phyloP scores from a whole-genome alignment of 2,888 invertebrate species.

The Aporophyla nigra region DNA sequence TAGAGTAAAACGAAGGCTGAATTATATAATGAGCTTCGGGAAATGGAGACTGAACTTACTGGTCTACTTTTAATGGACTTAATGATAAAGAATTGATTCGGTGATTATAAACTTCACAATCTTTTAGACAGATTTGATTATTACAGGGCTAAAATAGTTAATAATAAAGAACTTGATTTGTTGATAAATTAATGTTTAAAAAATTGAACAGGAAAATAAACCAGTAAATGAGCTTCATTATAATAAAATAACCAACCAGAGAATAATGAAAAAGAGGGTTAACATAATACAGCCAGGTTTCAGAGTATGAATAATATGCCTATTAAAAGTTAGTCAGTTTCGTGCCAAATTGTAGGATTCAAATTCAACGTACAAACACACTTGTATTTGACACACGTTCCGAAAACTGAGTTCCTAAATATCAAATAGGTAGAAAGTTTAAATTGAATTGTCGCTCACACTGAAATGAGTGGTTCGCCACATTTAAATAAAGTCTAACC shows the following conservation, averaged over 20 bases:
- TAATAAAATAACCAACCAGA: not conserved
- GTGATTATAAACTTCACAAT: not conserved
- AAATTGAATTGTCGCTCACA: slow-evolving; percentile 55
- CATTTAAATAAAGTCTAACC: slow-evolving; percentile 14
- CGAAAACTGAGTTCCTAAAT: slow-evolving; percentile 43
- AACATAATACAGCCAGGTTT: slow-evolving; percentile 13
- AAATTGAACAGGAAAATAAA: not conserved
- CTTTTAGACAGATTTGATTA: not conserved
- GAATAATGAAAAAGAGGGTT: slow-evolving; percentile 12
- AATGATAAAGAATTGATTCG: not conserved
- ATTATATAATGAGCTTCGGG: slow-evolving; percentile 42
- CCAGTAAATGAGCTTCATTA: not conserved
- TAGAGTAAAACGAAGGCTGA: slow-evolving; percentile 45
- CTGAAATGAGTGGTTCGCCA: slow-evolving; percentile 31
- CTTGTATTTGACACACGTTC: slow-evolving; percentile 49
- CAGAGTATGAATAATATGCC: slow-evolving; percentile 22
- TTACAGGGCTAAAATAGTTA: not conserved
- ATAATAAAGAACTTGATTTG: slow-evolving; percentile 1
- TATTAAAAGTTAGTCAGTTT: slow-evolving; percentile 35
- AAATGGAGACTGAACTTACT: slow-evolving; percentile 12
- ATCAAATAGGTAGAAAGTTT: slow-evolving; percentile 62
- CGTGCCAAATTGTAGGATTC: slow-evolving; percentile 37
- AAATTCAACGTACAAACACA: slow-evolving; percentile 25
- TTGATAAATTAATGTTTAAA: not conserved
- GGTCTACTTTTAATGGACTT: slow-evolving; percentile 21